Percentiles rank a stretch among this genome's conserved stretches.
phyloP scores from a whole-genome alignment of 2,888 invertebrate genomes.

The Pseudococcus viburni region DNA sequence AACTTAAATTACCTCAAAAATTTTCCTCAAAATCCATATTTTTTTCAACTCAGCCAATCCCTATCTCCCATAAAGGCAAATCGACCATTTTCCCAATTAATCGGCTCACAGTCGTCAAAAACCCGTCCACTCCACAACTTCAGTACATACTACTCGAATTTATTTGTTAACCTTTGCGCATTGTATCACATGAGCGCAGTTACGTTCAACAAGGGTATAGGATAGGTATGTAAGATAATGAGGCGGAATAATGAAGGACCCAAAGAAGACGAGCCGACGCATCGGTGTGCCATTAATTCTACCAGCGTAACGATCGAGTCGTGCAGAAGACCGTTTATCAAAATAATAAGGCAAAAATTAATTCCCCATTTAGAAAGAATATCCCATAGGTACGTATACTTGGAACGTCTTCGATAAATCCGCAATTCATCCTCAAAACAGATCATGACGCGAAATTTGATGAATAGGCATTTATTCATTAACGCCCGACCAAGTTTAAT shows the following conservation, averaged over 20 bases:
- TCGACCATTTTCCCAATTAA: too few species aligned
- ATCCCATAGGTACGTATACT: neutral
- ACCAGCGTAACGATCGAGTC: neutral
- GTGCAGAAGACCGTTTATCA: constrained; percentile 1
- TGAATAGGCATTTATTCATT: neutral
- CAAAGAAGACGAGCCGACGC: neutral
- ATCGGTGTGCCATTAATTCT: neutral
- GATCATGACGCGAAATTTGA: neutral
- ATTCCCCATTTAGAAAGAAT: neutral
- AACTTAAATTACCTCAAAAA: too few species aligned
- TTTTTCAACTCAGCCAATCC: too few species aligned
- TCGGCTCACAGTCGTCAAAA: neutral
- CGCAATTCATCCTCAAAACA: constrained; percentile 4
- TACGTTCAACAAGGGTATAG: neutral
- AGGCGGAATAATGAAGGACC: constrained; percentile 10
- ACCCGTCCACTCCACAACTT: neutral
- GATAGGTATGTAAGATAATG: neutral
- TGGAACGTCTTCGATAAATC: neutral
- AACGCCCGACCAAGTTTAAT: neutral
- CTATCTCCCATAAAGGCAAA: too few species aligned
- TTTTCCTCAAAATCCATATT: too few species aligned
- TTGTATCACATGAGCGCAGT: too few species aligned
- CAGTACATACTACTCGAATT: neutral
- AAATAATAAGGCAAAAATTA: constrained; percentile 27
- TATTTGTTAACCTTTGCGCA: too few species aligned